phyloP scores from a whole-genome alignment of 2,888 invertebrate genomes.

The Euproctis similis region DNA sequence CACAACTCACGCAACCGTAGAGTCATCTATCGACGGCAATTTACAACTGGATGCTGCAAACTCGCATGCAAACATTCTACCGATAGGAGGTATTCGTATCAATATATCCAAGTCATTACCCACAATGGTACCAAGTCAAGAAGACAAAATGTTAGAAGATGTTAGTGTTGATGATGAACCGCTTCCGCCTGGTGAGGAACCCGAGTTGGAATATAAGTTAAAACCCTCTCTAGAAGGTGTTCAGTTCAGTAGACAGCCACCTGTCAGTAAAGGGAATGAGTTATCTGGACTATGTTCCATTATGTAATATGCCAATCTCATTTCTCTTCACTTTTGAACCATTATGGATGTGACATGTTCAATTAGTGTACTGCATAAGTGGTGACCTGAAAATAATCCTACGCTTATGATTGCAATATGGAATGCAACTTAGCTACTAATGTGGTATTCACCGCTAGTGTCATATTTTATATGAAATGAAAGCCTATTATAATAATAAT shows the following conservation, averaged over 20 bases:
- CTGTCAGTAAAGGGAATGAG: conserved; percentile 84
- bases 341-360: too few relatives aligned
- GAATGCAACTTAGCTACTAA: too few relatives aligned
- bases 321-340: too few relatives aligned
- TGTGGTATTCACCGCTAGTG: too few relatives aligned
- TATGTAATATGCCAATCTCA: conserved; percentile 81
- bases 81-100: conserved; percentile 82
- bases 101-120: conserved; percentile 84
- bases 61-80: conserved; percentile 47
- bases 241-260: conserved; percentile 81
- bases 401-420: too few relatives aligned
- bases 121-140: conserved; percentile 20
- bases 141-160: conserved; percentile 44
- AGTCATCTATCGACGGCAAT: conserved; percentile 86
- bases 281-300: conserved; percentile 91
- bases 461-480: too few relatives aligned
- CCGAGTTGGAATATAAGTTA: conserved; percentile 66
- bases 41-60: conserved; percentile 77
- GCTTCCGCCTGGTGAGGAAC: conserved; percentile 76
- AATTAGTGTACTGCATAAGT: too few relatives aligned
- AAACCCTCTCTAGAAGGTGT: conserved; percentile 81
- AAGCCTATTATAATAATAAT: too few relatives aligned
- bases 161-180: conserved; percentile 67
- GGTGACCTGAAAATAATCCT: too few relatives aligned
- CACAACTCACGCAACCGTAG: conserved; percentile 72